Evolutionary conservation across 1,140 invertebrate species (phyloP), one percentile per base, ranked within the genome.

Genomic region (Drosophila yakuba): DNA sequence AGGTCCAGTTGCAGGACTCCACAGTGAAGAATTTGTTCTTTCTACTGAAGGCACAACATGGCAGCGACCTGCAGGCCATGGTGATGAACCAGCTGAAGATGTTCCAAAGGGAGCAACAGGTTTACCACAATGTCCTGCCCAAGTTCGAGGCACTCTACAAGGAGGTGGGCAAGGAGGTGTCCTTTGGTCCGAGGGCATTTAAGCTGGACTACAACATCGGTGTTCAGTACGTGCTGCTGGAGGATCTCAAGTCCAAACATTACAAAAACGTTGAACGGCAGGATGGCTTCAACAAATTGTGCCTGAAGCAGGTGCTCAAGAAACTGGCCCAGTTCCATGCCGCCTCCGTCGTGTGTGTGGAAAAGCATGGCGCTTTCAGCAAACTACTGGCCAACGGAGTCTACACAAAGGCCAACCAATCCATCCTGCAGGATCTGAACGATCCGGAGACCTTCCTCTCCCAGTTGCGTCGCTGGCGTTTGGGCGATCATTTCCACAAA

Each of bases 281-380:
- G 28, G 55, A 86, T 28, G 94, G 94, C 28, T 91, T 95, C 41
- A 93, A 94, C 73, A 54, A 93, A 25, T 38, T 92, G 6, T 94
- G 94, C 56, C 88, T 91, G 28, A 73, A 92, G 57, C 52, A 93
- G 8, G 93, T 94, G 7, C 74, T 95, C 8, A 80, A 90, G 6
- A 93, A 93, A 62, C 55, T 95, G 47, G 94, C 93, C 0, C 92
- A 84, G 63, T 93, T 94, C 60, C 94, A 95, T 74, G 94, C 94
- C 0, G 84, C 93, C 11, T 94, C 94, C 0, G 92, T 93, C 1
- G 51, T 60, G 0, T 61, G 59, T 54, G 69, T 59, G 14, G 68
- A 85, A 44, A 28, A 36, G 6, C 14, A 58, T 12, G 81, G 84
- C 8, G 55, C 38, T 7, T 73, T 76, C 4, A 44, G 4, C 3